Percentiles rank a stretch among this genome's conserved stretches.
Evolutionary conservation across 2,113 vertebrate species (phyloP).

Genomic region (Gadus macrocephalus): DNA sequence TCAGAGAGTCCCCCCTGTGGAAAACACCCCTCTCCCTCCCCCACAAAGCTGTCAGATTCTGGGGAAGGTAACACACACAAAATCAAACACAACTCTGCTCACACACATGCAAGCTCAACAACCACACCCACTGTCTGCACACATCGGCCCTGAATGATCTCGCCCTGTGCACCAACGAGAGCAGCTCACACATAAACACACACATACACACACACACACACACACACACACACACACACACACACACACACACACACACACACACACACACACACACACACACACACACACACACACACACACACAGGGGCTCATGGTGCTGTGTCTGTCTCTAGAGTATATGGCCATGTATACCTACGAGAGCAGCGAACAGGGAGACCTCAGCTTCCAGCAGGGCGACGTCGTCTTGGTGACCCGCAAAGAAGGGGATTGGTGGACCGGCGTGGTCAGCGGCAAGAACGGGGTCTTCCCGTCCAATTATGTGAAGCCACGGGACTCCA

Average conservation of each 20-base stretch:
- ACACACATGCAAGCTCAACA: not conserved
- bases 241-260: conserved; percentile 1
- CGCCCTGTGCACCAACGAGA: too few relatives aligned
- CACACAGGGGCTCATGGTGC: not conserved
- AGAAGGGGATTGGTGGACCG: conserved; percentile 99
- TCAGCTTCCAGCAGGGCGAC: conserved; percentile 97
- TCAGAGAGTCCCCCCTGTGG: conserved; percentile 89
- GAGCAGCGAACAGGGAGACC: conserved; percentile 96
- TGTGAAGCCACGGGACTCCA: conserved; percentile 91
- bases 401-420: conserved; percentile 94
- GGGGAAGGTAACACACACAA: conserved; percentile 83
- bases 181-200: not conserved
- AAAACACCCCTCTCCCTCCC: conserved; percentile 88
- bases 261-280: not conserved
- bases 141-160: not conserved
- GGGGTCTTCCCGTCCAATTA: conserved; percentile 99
- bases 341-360: conserved; percentile 99
- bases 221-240: not conserved
- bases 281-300: not conserved
- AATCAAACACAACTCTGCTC: not conserved
- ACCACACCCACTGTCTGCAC: not conserved
- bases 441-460: conserved; percentile 84
- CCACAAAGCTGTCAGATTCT: conserved; percentile 75
- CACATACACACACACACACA: not conserved
- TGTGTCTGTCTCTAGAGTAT: conserved; percentile 76